Evolutionary conservation across 2,888 invertebrate species (phyloP).

Genomic region (Agonopterix alstromeriana): DNA sequence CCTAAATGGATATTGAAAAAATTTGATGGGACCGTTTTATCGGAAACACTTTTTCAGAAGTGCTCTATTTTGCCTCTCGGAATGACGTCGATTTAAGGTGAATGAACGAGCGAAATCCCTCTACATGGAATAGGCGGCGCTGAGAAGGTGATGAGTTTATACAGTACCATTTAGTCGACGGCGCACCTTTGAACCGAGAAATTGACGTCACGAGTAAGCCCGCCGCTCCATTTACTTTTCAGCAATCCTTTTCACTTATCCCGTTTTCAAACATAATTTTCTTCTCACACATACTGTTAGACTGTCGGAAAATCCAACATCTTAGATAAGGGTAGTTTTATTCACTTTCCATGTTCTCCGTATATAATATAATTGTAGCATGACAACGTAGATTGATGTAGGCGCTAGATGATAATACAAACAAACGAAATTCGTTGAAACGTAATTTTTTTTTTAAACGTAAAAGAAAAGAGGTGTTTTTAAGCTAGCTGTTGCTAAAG

Average conservation of each 20-base stretch:
- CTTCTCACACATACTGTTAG: neutral
- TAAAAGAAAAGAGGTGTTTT: no score
- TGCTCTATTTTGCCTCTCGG: slow-evolving; percentile 66
- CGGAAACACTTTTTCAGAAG: slow-evolving; percentile 65
- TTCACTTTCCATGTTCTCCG: no score
- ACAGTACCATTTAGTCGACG: slow-evolving; percentile 64
- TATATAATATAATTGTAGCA: no score
- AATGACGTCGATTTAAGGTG: slow-evolving; percentile 73
- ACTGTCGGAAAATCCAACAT: neutral
- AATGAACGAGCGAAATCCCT: slow-evolving; percentile 70
- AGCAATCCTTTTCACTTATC: slow-evolving; percentile 35
- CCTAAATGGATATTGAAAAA: slow-evolving; percentile 71
- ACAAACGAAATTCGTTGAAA: no score
- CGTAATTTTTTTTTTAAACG: no score
- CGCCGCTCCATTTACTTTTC: slow-evolving; percentile 35
- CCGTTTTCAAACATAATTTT: slow-evolving; percentile 3
- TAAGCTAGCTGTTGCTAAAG: no score
- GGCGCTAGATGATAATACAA: no score
- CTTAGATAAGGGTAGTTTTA: neutral
- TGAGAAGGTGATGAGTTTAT: slow-evolving; percentile 69
- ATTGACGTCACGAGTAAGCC: slow-evolving; percentile 53
- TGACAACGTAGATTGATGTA: no score
- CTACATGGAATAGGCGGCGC: slow-evolving; percentile 71
- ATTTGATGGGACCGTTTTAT: slow-evolving; percentile 65
- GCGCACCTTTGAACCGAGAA: slow-evolving; percentile 64